These are phyloP conservation scores for Amphibalanus amphitrite DNA, from an alignment of 1,140 invertebrate genomes.

Conservation along the genomic window DNA sequence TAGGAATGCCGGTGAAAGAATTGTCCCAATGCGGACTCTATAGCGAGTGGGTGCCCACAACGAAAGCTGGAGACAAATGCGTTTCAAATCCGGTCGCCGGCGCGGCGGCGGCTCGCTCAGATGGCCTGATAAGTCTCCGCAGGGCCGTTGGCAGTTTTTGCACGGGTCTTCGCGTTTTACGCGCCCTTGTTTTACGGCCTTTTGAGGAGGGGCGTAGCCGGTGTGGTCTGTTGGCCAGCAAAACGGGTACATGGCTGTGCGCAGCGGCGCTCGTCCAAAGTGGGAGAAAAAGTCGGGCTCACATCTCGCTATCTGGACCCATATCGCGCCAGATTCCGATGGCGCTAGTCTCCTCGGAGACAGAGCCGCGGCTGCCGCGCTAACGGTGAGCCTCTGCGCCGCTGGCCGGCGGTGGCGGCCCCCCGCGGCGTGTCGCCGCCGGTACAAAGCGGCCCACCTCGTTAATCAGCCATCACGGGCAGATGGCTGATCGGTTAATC, in stretches of 20 bases:
- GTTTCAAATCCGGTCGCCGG: not conserved
- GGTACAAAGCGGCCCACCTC: not conserved
- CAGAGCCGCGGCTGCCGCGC: not conserved
- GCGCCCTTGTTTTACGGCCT: not conserved
- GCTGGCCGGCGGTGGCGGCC: too few species aligned
- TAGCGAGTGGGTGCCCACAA: not conserved
- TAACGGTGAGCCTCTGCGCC: not conserved
- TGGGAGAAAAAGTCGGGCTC: not conserved
- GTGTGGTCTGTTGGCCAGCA: not conserved
- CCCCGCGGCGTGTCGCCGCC: not conserved
- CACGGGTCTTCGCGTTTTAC: not conserved
- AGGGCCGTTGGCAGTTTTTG: not conserved
- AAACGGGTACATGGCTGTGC: not conserved
- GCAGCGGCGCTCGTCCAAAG: not conserved
- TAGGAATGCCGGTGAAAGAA: not conserved
- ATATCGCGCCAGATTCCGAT: not conserved
- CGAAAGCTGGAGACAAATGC: not conserved
- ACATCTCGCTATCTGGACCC: not conserved
- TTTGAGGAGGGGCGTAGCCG: not conserved
- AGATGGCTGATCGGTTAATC: not conserved
- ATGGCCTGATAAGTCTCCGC: not conserved
- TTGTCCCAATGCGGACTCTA: not conserved
- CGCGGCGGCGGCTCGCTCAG: not conserved
- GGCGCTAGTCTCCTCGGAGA: not conserved
- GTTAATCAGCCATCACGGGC: not conserved